A percentile compares a stretch with the other conserved stretches of the same genome.
phyloP scores from a whole-genome alignment of 2,888 invertebrate genomes.

The Oligia fasciuncula region DNA sequence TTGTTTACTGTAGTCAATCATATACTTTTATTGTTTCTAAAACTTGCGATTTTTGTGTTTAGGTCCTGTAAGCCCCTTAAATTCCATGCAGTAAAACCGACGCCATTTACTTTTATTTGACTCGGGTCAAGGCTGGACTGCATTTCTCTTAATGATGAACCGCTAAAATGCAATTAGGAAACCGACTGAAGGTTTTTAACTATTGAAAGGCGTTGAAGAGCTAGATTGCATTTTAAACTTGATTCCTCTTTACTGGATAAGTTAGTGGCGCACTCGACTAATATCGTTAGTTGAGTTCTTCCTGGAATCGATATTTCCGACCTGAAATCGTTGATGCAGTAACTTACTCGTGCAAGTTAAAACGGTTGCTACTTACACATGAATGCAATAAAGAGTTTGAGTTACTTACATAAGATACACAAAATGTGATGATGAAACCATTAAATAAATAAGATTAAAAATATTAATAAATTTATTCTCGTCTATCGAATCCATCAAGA shows the following conservation, averaged over 20 bases:
- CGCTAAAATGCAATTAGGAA: constrained; percentile 41
- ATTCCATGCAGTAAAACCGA: constrained; percentile 22
- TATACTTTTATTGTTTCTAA: no score
- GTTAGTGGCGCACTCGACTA: constrained; percentile 22
- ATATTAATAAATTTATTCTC: background rate
- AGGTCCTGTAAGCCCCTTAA: background rate
- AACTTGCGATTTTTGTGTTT: no score
- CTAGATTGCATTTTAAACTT: constrained; percentile 40
- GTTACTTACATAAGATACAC: background rate
- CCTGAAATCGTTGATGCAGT: constrained; percentile 4
- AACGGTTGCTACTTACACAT: background rate
- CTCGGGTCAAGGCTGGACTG: constrained; percentile 22
- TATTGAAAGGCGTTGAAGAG: constrained; percentile 15
- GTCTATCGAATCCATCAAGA: background rate
- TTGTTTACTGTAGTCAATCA: no score
- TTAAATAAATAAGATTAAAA: background rate
- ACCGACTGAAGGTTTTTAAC: constrained; percentile 27
- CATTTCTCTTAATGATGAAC: constrained; percentile 28
- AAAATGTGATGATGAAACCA: background rate
- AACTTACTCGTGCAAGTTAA: background rate
- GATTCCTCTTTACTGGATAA: constrained; percentile 22
- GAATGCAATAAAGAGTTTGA: no score
- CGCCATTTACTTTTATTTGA: constrained; percentile 20
- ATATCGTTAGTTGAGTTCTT: constrained; percentile 3
- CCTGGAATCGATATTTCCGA: constrained; percentile 1